phyloP scores from a whole-genome alignment of 2,113 vertebrate genomes.

The Toxotes chatareus region DNA sequence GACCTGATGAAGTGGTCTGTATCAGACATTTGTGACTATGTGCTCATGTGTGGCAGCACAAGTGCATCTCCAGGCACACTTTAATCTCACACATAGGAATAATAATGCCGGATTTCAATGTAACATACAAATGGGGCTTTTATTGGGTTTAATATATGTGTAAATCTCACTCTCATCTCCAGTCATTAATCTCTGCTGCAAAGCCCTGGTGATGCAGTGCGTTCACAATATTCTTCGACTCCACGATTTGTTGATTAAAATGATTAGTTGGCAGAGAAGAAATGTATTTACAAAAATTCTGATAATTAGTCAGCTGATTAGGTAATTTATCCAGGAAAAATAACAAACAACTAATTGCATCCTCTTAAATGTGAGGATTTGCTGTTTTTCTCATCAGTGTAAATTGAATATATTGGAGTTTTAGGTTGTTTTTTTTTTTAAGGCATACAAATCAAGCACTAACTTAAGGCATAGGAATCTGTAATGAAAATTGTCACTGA shows the following conservation, averaged over 20 bases:
- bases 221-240: not conserved
- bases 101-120: conserved; percentile 37
- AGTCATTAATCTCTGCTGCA: conserved; percentile 35
- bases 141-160: conserved; percentile 27
- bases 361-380: not conserved
- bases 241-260: not conserved
- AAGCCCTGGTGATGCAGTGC: not conserved
- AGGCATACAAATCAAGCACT: not conserved
- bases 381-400: not conserved
- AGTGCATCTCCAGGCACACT: conserved; percentile 36
- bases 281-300: not conserved
- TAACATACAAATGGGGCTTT: conserved; percentile 25
- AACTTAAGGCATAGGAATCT: not conserved
- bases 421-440: not conserved
- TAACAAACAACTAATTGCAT: not conserved
- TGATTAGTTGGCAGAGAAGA: not conserved
- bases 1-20: conserved; percentile 78
- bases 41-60: conserved; percentile 33
- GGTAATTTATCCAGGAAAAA: not conserved
- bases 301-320: not conserved
- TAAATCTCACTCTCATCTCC: conserved; percentile 38
- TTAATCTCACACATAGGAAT: conserved; percentile 35
- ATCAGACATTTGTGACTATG: conserved; percentile 53
- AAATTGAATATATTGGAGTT: no score
- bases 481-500: not conserved